phyloP scores from a whole-genome alignment of 1,140 invertebrate species.

The Pemphigus obesinymphae region DNA sequence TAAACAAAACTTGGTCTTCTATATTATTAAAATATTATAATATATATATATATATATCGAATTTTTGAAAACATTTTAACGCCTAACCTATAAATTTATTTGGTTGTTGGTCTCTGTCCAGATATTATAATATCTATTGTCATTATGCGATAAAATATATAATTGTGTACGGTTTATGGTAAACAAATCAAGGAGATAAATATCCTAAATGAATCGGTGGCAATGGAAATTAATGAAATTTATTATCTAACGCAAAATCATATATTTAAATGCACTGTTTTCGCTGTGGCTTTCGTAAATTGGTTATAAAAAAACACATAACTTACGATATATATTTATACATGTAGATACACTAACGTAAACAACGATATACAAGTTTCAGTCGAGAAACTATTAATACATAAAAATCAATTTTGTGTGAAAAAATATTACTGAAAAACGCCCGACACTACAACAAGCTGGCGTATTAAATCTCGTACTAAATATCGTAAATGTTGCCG shows the following conservation, averaged over 20 bases:
- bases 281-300: not conserved
- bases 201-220: not conserved
- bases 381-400: not conserved
- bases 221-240: not conserved
- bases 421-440: not conserved
- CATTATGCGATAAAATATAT: not conserved
- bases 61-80: not conserved
- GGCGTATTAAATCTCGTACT: too few relatives aligned
- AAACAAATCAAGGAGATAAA: not conserved
- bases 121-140: slow-evolving; percentile 8
- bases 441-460: not conserved
- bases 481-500: too few relatives aligned
- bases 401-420: not conserved
- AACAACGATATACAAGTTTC: not conserved
- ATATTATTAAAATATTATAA: not conserved
- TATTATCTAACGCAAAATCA: not conserved
- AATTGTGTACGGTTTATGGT: not conserved
- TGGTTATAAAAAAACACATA: not conserved
- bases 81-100: not conserved
- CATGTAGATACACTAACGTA: not conserved
- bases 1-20: not conserved
- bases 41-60: not conserved
- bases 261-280: not conserved
- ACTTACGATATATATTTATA: not conserved
- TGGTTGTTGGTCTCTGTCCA: not conserved